Evolutionary conservation across 1,140 invertebrate species (phyloP).

Genomic region (Drosophila sp.): DNA sequence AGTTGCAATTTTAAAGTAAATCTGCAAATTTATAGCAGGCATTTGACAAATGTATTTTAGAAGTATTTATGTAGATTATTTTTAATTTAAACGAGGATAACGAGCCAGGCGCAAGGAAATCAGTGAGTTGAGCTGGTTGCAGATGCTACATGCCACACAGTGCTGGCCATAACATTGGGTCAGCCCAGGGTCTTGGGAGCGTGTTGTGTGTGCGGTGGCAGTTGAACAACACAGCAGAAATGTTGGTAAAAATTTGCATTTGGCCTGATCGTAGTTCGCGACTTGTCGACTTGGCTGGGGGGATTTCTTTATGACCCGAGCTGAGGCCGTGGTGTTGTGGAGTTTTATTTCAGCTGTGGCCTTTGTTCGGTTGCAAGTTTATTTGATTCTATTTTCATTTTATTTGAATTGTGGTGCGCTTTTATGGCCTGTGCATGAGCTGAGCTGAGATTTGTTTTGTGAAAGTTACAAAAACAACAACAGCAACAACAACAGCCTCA

Average conservation of each 20-base stretch:
- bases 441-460: conserved; percentile 33
- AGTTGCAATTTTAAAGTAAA: too few species aligned
- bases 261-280: conserved; percentile 67
- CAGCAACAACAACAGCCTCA: too few species aligned
- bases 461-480: conserved; percentile 46
- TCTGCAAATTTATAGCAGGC: too few species aligned
- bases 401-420: conserved; percentile 78
- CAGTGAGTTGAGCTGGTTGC: not conserved
- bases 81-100: too few species aligned
- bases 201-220: conserved; percentile 9
- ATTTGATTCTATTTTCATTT: conserved; percentile 83
- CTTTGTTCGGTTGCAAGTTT: conserved; percentile 70
- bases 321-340: conserved; percentile 39
- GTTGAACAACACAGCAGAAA: conserved; percentile 7
- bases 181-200: conserved; percentile 10
- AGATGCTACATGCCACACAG: conserved; percentile 17
- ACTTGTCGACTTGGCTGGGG: conserved; percentile 42
- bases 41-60: too few species aligned
- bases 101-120: too few species aligned
- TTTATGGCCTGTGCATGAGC: conserved; percentile 74
- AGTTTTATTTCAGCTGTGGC: conserved; percentile 57
- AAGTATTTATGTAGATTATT: too few species aligned
- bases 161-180: conserved; percentile 33
- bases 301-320: conserved; percentile 78
- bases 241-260: conserved; percentile 66